These are phyloP conservation scores for Drosophila persimilis DNA, from an alignment of 1,140 invertebrate species.

Conservation along the genomic window DNA sequence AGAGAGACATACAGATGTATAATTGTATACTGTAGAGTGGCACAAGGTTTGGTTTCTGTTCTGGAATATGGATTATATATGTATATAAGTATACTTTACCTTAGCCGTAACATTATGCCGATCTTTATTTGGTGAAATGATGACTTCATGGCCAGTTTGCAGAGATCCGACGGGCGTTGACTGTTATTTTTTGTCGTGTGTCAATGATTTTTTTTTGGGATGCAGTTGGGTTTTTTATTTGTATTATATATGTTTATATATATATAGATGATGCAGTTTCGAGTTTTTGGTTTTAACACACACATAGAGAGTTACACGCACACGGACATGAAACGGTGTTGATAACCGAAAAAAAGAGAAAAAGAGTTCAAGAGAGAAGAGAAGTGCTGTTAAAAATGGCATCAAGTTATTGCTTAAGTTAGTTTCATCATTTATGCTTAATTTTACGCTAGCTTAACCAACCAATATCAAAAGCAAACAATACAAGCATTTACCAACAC, in stretches of 20 bases:
- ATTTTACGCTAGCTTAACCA: slow-evolving; percentile 32
- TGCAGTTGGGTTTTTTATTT: slow-evolving; percentile 57
- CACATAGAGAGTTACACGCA: slow-evolving; percentile 61
- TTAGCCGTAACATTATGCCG: slow-evolving; percentile 91
- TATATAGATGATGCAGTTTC: slow-evolving; percentile 37
- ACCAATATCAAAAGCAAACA: slow-evolving; percentile 26
- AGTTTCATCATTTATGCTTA: slow-evolving; percentile 37
- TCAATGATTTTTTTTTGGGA: slow-evolving; percentile 52
- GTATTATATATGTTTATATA: slow-evolving; percentile 54
- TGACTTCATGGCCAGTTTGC: slow-evolving; percentile 94
- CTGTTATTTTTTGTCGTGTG: slow-evolving; percentile 83
- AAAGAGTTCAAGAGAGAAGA: slow-evolving; percentile 60
- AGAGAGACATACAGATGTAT: background rate
- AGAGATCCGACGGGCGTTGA: slow-evolving; percentile 95
- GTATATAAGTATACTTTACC: slow-evolving; percentile 85
- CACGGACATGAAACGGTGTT: slow-evolving; percentile 61
- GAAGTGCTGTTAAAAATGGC: slow-evolving; percentile 69
- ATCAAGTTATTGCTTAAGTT: slow-evolving; percentile 49
- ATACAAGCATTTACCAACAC: slow-evolving; percentile 67
- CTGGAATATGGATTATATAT: slow-evolving; percentile 29
- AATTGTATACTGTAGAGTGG: too few relatives aligned
- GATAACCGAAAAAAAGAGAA: slow-evolving; percentile 58
- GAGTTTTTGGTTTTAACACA: slow-evolving; percentile 53
- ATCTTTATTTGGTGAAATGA: slow-evolving; percentile 94
- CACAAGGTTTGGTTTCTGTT: slow-evolving; percentile 22